Conservation (phyloP, 2,888 invertebrate species). For the Cerastis rubricosa region DNA sequence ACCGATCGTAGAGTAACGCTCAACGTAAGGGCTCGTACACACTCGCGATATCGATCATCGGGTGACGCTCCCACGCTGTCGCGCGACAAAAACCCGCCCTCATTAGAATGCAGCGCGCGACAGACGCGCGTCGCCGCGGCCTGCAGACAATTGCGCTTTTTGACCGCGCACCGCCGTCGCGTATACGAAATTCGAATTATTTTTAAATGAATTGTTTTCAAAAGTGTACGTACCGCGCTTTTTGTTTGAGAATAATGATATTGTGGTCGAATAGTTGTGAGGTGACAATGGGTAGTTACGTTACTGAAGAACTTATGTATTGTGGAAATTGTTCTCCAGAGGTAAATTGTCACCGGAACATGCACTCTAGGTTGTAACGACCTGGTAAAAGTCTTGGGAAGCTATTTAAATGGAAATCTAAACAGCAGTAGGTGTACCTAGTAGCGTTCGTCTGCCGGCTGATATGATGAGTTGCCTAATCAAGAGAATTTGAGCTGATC, state of each 20-base stretch:
- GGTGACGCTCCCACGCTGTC: constrained; percentile 84
- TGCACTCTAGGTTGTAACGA: background rate
- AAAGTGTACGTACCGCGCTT: constrained; percentile 61
- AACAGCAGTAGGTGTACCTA: background rate
- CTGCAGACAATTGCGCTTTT: constrained; percentile 76
- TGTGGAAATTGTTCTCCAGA: background rate
- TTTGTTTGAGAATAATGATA: constrained; percentile 58
- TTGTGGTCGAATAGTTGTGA: constrained; percentile 52
- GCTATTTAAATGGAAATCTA: background rate
- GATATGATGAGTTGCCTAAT: background rate
- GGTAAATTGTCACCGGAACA: background rate
- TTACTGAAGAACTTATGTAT: background rate
- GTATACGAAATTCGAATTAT: constrained; percentile 69
- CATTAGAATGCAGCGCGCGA: constrained; percentile 87
- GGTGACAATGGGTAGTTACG: constrained; percentile 29
- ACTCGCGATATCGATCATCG: constrained; percentile 70
- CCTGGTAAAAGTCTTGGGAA: background rate
- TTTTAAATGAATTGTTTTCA: constrained; percentile 70
- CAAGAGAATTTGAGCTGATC: background rate
- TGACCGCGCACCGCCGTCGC: constrained; percentile 71
- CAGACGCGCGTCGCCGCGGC: constrained; percentile 75
- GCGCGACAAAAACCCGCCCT: constrained; percentile 84
- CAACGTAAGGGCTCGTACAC: constrained; percentile 65
- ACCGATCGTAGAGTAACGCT: constrained; percentile 39
- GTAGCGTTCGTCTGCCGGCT: background rate